phyloP scores from a whole-genome alignment of 2,888 invertebrate species.

The Drosophila nigritarsus region DNA sequence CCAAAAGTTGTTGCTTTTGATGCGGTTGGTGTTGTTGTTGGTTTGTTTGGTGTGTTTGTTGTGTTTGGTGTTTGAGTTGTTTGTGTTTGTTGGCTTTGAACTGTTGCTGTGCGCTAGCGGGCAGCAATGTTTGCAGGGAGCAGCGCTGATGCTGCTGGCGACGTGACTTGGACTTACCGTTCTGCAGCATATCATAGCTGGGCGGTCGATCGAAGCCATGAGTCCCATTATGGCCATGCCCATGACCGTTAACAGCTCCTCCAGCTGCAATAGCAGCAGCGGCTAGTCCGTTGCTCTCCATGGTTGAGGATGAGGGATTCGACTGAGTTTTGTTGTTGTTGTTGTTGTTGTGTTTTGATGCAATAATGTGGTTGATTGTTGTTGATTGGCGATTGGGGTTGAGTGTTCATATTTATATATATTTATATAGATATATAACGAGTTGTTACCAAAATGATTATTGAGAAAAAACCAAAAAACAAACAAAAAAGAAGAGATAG shows the following conservation, averaged over 20 bases:
- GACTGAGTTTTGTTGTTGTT: slow-evolving; percentile 70
- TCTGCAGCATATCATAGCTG: slow-evolving; percentile 85
- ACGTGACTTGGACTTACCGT: slow-evolving; percentile 86
- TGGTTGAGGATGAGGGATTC: slow-evolving; percentile 84
- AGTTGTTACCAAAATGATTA: slow-evolving; percentile 73
- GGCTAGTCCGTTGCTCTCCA: slow-evolving; percentile 82
- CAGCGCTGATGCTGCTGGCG: slow-evolving; percentile 83
- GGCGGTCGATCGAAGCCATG: slow-evolving; percentile 74
- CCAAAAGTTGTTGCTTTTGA: slow-evolving; percentile 72
- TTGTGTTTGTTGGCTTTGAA: slow-evolving; percentile 81
- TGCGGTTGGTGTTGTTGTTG: slow-evolving; percentile 65
- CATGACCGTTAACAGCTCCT: slow-evolving; percentile 59
- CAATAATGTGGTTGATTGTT: slow-evolving; percentile 35
- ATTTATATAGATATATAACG: slow-evolving; percentile 42
- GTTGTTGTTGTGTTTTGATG: slow-evolving; percentile 39
- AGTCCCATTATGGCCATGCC: slow-evolving; percentile 22
- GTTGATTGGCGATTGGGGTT: slow-evolving; percentile 21
- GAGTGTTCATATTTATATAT: slow-evolving; percentile 36
- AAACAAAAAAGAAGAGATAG: slow-evolving; percentile 51
- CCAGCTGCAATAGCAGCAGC: slow-evolving; percentile 44
- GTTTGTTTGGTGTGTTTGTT: slow-evolving; percentile 31
- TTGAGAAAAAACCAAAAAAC: slow-evolving; percentile 57
- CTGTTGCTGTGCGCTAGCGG: slow-evolving; percentile 80
- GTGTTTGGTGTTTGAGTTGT: slow-evolving; percentile 70
- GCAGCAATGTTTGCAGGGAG: slow-evolving; percentile 83